A percentile compares a stretch with the other conserved stretches of the same genome.
Evolutionary conservation across 2,888 invertebrate genomes (phyloP).

Genomic region (Fragum whitleyi): DNA sequence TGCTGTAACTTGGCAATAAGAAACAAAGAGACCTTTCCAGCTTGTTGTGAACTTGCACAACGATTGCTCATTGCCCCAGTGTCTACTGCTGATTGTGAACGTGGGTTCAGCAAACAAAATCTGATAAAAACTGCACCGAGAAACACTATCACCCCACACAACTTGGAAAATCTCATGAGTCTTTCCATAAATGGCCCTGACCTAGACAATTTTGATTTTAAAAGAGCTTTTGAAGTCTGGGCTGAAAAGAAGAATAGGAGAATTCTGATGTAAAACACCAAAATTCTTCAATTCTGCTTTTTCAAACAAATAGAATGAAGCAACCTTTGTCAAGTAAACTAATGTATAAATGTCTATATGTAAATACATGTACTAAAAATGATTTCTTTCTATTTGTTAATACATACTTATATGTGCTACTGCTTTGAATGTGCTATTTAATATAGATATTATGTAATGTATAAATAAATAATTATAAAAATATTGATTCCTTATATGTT

Average conservation of each 20-base stretch:
- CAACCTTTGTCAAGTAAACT: too few species aligned
- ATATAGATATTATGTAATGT: too few species aligned
- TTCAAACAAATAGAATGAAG: not conserved
- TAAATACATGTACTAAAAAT: too few species aligned
- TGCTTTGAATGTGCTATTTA: too few species aligned
- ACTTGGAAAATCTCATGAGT: not conserved
- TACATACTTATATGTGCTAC: too few species aligned
- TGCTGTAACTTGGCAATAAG: not conserved
- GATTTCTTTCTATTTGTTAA: too few species aligned
- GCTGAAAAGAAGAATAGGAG: slow-evolving; percentile 6
- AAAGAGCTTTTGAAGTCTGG: slow-evolving; percentile 3
- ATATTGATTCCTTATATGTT: too few species aligned
- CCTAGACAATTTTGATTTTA: not conserved
- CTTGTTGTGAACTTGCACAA: not conserved
- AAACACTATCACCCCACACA: not conserved
- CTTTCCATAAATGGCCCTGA: slow-evolving; percentile 9
- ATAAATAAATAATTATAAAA: too few species aligned
- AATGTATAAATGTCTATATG: too few species aligned
- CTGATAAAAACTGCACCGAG: slow-evolving; percentile 7
- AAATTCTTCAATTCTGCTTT: not conserved
- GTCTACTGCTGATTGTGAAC: slow-evolving; percentile 24
- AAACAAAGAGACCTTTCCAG: slow-evolving; percentile 14
- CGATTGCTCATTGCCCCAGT: slow-evolving; percentile 2
- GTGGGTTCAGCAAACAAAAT: slow-evolving; percentile 18
- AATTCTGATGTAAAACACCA: not conserved